phyloP scores from a whole-genome alignment of 2,113 vertebrate genomes.

The Puma concolor region DNA sequence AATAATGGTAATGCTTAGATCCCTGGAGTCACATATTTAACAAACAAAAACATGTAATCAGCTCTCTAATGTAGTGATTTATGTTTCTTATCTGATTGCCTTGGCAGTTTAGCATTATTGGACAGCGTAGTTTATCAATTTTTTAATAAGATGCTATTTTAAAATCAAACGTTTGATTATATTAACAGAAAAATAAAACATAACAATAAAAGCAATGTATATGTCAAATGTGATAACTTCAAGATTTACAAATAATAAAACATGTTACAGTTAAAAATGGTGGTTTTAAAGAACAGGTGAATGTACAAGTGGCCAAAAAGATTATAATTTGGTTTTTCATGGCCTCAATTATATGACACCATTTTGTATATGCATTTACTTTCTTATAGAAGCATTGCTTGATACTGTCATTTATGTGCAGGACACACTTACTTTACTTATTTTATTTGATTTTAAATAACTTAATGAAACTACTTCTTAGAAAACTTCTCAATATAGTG shows the following conservation, averaged over 20 bases:
- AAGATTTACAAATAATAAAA: not conserved
- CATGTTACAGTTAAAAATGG: not conserved
- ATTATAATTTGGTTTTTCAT: not conserved
- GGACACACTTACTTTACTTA: not conserved
- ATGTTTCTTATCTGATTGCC: not conserved
- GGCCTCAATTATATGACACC: not conserved
- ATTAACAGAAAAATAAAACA: not conserved
- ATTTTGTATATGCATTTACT: not conserved
- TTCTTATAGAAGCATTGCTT: not conserved
- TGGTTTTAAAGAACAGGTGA: not conserved
- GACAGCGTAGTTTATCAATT: not conserved
- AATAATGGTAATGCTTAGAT: conserved; percentile 22
- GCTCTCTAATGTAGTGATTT: conserved; percentile 13
- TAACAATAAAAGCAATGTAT: not conserved
- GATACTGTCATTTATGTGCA: not conserved
- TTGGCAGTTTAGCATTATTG: not conserved
- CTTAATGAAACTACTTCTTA: not conserved
- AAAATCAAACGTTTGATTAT: not conserved
- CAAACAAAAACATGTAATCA: conserved; percentile 20
- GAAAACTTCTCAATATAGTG: not conserved
- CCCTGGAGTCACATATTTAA: not conserved
- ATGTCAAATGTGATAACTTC: not conserved
- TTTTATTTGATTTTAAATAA: not conserved
- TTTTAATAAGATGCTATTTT: not conserved
- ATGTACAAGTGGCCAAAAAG: not conserved